These are phyloP conservation scores for Microcebus griseorufus DNA, from an alignment of 2,113 vertebrate genomes.

Conservation along the genomic window DNA sequence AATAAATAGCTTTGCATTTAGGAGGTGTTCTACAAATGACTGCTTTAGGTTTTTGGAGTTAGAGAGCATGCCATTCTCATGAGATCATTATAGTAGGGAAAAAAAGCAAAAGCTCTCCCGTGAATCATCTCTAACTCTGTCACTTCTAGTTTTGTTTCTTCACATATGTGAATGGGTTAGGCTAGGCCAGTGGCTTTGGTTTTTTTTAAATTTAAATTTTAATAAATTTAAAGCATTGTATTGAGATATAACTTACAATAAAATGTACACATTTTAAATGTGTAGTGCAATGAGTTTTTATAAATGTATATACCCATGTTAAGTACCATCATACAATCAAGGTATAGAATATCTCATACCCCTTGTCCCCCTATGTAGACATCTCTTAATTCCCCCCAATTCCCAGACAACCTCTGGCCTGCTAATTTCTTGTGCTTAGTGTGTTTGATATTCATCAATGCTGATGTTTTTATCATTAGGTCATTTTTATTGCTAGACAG, in stretches of 20 bases:
- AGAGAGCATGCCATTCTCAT: not conserved
- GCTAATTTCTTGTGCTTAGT: not conserved
- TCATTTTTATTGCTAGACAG: conserved; percentile 16
- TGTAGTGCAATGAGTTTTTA: not conserved
- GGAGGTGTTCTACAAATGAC: not conserved
- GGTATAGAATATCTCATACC: not conserved
- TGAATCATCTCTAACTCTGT: not conserved
- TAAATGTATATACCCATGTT: not conserved
- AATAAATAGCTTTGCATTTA: not conserved
- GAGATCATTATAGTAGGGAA: not conserved
- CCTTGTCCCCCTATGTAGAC: not conserved
- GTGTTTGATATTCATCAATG: not conserved
- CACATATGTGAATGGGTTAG: not conserved
- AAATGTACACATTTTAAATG: not conserved
- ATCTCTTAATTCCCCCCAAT: not conserved
- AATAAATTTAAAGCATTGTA: not conserved
- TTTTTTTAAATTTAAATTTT: not conserved
- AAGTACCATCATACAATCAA: not conserved
- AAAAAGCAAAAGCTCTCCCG: not conserved
- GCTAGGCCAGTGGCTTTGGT: not conserved
- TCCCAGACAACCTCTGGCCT: not conserved
- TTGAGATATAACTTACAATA: conserved; percentile 11
- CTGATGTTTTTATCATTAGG: not conserved
- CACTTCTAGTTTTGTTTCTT: not conserved
- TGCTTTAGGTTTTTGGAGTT: not conserved